A percentile compares a stretch with the other conserved stretches of the same genome.
Conservation (phyloP, 2,797 vertebrate genomes). For the Gobio occitaniae region DNA sequence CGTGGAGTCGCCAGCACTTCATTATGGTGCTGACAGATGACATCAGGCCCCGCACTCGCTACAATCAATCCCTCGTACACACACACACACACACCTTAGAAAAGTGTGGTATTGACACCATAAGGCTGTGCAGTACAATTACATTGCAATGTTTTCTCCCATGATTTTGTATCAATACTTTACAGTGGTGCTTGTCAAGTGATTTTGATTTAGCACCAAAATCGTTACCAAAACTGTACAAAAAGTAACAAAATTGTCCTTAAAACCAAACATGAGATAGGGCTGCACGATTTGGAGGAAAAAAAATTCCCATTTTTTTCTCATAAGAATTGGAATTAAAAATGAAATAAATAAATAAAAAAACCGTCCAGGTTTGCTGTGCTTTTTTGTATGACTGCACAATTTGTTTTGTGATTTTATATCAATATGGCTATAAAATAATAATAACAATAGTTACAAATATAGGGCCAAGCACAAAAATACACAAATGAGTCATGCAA, state of each 20-base stretch:
- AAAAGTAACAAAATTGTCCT: neutral
- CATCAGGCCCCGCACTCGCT: slow-evolving; percentile 50
- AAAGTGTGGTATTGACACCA: neutral
- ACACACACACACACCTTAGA: neutral
- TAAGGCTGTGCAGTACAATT: neutral
- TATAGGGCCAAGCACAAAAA: neutral
- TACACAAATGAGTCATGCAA: neutral
- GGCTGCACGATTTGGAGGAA: neutral
- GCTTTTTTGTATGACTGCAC: neutral
- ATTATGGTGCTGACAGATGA: slow-evolving; percentile 60
- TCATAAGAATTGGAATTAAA: too few species aligned
- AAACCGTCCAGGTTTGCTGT: neutral
- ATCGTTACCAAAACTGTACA: neutral
- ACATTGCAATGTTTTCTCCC: neutral
- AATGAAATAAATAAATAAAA: too few species aligned
- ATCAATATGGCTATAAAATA: neutral
- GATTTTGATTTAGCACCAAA: neutral
- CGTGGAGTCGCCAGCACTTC: slow-evolving; percentile 47
- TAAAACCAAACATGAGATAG: neutral
- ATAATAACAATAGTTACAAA: neutral
- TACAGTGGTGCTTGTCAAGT: neutral
- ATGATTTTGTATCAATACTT: neutral
- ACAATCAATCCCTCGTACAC: slow-evolving; percentile 48
- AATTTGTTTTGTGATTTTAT: neutral
- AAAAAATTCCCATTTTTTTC: too few species aligned